Base-by-base conservation (phyloP, 1,140 invertebrate genomes). In the Platyura marginata region DNA sequence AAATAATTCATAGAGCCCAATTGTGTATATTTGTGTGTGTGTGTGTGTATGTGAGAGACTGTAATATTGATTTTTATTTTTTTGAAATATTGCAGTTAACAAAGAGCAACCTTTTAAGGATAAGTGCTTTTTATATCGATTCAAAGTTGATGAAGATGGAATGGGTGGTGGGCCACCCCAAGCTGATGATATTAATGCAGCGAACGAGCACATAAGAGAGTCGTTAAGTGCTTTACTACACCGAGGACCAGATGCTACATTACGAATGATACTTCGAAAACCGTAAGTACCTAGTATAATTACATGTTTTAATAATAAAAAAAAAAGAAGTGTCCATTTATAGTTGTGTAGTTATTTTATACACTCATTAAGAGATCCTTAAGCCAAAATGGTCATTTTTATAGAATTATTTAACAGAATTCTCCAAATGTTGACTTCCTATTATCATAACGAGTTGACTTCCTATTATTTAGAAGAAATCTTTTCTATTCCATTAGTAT, bases 61-160 rank as follows among this genome's bases (percentile, higher is more conserved):
- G n/a, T n/a, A n/a, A n/a, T n/a, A n/a, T n/a, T n/a, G n/a, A n/a
- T n/a, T n/a, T n/a, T n/a, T n/a, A n/a, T n/a, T n/a, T n/a, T n/a
- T n/a, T n/a, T n/a, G n/a, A n/a, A n/a, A n/a, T n/a, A n/a, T n/a
- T n/a, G 21, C 51, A 77, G 81, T 84, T n/a, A 76, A 76, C 43
- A 72, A 74, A 46, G 81, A 87, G 53, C 79, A 84, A 52, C 75
- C 79, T 18, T 89, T 89, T 60, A 75, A 80, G 56, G 84, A 89
- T 64, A 85, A 85, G 63, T 81, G 80, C 59, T 70, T 85, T 47
- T 75, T 86, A 48, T 87, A 87, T 61, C 74, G 81, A 34, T 88
- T 88, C 62, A 71, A 72, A 50, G 70, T 80, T 52, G 81, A 86
- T 57, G 74, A 81, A 47, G 68, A 71, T 43, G 69, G 68, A 21